Evolutionary conservation across 2,797 vertebrate genomes (phyloP).

Genomic region (Mastacembelus armatus): DNA sequence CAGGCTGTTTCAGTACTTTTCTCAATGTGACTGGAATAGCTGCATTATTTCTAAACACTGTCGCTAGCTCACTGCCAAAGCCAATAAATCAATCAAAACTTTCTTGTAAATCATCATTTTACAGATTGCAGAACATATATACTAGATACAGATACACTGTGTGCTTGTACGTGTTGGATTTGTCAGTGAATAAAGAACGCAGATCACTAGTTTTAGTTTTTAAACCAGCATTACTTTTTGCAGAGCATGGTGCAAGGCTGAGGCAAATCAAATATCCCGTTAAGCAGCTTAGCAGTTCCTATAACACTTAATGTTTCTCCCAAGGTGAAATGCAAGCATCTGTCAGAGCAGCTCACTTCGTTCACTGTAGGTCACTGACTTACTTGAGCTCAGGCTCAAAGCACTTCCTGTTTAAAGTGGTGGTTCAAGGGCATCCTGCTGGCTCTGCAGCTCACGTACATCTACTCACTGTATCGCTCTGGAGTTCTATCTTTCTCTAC

Average conservation of each 20-base stretch:
- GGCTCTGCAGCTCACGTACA: constrained; percentile 1
- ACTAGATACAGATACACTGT: too few species aligned
- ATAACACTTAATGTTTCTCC: constrained; percentile 29
- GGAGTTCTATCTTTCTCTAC: constrained; percentile 15
- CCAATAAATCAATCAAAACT: constrained; percentile 6
- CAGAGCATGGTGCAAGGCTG: constrained; percentile 34
- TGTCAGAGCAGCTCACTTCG: constrained; percentile 28
- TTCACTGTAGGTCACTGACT: constrained; percentile 42
- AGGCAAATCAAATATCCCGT: constrained; percentile 42
- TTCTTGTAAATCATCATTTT: not conserved
- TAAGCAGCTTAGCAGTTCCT: constrained; percentile 60
- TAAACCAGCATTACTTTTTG: constrained; percentile 30
- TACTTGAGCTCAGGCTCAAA: constrained; percentile 32
- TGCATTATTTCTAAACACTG: constrained; percentile 5
- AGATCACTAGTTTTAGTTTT: constrained; percentile 19
- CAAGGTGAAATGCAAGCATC: constrained; percentile 53
- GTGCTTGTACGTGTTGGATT: not conserved
- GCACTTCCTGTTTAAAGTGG: constrained; percentile 34
- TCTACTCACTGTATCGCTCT: not conserved
- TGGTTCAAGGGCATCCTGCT: constrained; percentile 27
- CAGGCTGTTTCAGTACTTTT: constrained; percentile 12
- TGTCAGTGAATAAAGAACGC: not conserved
- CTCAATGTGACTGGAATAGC: not conserved
- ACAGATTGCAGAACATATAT: constrained; percentile 11
- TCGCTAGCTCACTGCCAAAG: constrained; percentile 1